Base-by-base conservation (phyloP, 2,797 vertebrate species). In the Lemur catta region DNA sequence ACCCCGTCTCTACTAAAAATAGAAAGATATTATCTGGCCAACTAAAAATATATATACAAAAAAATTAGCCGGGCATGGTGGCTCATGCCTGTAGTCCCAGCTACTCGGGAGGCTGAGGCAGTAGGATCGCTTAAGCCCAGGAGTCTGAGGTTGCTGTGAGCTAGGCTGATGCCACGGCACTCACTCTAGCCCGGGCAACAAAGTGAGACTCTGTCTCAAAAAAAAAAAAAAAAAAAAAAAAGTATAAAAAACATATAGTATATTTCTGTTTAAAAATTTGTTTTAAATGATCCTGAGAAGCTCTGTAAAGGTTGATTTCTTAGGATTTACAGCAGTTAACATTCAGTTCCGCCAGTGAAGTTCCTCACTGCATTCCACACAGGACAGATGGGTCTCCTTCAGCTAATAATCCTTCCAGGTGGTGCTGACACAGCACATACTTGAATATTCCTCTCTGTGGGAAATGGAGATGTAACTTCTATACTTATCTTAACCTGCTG, bases 401-500 rank as follows among this genome's bases (percentile, higher is more conserved):
- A 97, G 93, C 63, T 79, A 71, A 89, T 11, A 50, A 12, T 59
- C 59, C 18, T 97, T 90, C 96, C 98, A 97, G 76, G 78, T 50
- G 91, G 28, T 69, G 55, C 96, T 95, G 96, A 95, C 79, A 88
- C 30, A 96, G 3, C 90, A 84, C 26, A 88, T 67, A 97, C 67
- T 20, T 82, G 67, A 97, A 96, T 22, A 72, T 59, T 95, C 92
- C 93, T 98, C 96, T 78, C 89, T 57, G 93, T 81, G 80, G 95
- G 89, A 86, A 97, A 88, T 4, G 89, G 97, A 97, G 87, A 96
- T 28, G 75, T 65, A 35, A 8, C 46, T 74, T 97, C 93, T 95
- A 94, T 0, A 96, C 61, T 86, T 78, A 96, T 87, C 69, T 76
- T 91, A 95, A 89, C 35, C 71, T 81, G 89, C 61, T 43, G 43